Base-by-base conservation (phyloP, 1,140 invertebrate genomes). In the Holcopasites calliopsidis region DNA sequence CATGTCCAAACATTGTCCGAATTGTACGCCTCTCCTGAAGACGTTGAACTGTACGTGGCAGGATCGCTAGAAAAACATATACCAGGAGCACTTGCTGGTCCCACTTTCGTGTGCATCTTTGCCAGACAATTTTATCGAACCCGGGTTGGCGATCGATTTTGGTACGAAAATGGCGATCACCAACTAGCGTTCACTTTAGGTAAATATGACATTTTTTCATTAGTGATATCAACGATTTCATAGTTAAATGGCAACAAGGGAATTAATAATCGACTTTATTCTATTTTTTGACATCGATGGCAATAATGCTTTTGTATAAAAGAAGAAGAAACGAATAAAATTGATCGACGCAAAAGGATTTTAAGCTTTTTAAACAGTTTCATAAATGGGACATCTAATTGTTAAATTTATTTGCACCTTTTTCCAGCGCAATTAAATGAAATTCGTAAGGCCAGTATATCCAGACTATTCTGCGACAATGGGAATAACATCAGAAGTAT, bases 61-160 rank as follows among this genome's bases (percentile, higher is more conserved):
- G 97, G 95, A 10, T 94, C 96, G 1, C 89, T 97, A 21, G 98
- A 99, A 90, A 87, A 85, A 1, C 94, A 95, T 66, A 94, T 98
- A 0, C 92, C 94, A 1, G 96, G 95, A 1, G 95, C 96, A 0
- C 90, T 98, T 13, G 92, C 95, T 4, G 98, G 98, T 0, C 98
- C 97, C 3, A 99, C 97, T 0, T 98, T 98, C 92, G 93, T 97
- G 1, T 98, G 97, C 83, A 96, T 99, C 64, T 91, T 99, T 2
- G 95, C 94, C 0, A 96, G 96, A 85, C 97, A 99, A 90, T 98
- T 99, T 89, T 96, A 95, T 83, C 92, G 95, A 72, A 95, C 96
- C 0, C 94, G 97, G 85, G 94, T 95, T 10, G 97, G 96, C 8
- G 97, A 98, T 89, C 92, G 96, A 71, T 96, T 92, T 88, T 98